Evolutionary conservation across 1,140 invertebrate species (phyloP), one percentile per base, ranked within the genome.

Genomic region (Drusus annulatus): DNA sequence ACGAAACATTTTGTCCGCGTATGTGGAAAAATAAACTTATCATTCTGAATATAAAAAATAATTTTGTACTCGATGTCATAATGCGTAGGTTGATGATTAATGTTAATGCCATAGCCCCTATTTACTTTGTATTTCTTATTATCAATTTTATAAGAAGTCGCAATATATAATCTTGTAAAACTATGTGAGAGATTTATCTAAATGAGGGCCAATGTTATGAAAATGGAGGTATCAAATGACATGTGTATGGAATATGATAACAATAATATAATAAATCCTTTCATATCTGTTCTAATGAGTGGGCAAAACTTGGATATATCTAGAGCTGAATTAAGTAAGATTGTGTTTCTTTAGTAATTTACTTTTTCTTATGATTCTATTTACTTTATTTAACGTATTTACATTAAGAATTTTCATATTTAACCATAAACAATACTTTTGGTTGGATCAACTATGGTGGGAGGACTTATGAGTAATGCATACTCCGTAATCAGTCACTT

Each of bases 1-100:
- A 69, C 54, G 45, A 51, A 54, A 78, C 69, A 36, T 79, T 79
- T 65, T 71, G 28, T 79, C 77, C 13, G 60, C 68, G 28, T 56
- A 73, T 50, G 65, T 45, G 25, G 50, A 68, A 73, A 71, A 79
- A 17, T 21, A 60, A 71, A 51, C 62, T 79, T 65, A 77, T 79
- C 77, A 71, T 79, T 79, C 52, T 73, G 65, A 62, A 69, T 69
- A 56, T 71, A 62, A 78, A 79, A 16, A 71, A 50, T 69, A 79
- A 79, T 79, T 79, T 79, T 79, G 77, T 79, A 79, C 77, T 79
- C 25, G 56, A 19, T 21, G 31, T 28, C 71, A 31, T 79, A 76
- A 52, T 71, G 51, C 71, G 58, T 45, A 52, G 68, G 68, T 71
- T 52, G 68, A 54, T 52, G 50, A 71, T 8, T 75, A 75, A 58